Conservation (phyloP, 2,113 vertebrate genomes). For the Nibea coibor region DNA sequence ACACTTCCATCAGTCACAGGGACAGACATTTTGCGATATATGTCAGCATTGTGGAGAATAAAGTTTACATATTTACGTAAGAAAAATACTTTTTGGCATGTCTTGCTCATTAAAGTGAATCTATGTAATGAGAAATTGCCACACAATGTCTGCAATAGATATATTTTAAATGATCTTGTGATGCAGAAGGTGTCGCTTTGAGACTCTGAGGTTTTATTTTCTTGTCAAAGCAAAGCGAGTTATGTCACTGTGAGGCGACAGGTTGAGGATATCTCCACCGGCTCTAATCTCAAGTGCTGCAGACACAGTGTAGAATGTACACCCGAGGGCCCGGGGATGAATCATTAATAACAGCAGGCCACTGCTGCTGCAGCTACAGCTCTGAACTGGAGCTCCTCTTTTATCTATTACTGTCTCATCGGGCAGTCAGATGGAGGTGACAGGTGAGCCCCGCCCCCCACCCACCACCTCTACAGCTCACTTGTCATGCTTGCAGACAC, state of each 20-base stretch:
- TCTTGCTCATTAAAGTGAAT: no score
- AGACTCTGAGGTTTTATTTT: not conserved
- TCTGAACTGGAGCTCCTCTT: not conserved
- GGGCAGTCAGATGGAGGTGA: conserved; percentile 4
- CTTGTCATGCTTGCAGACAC: not conserved
- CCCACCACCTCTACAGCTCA: not conserved
- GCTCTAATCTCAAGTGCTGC: conserved; percentile 41
- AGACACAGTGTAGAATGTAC: conserved; percentile 5
- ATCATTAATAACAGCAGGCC: conserved; percentile 34
- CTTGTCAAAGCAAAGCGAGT: not conserved
- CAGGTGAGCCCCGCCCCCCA: not conserved
- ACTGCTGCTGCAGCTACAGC: not conserved
- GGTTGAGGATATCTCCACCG: conserved; percentile 20
- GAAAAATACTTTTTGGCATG: no score
- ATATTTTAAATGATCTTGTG: no score
- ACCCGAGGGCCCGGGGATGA: conserved; percentile 3
- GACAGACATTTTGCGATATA: no score
- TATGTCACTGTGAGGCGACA: not conserved
- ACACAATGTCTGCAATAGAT: no score
- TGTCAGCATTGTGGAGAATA: no score
- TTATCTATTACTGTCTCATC: conserved; percentile 27
- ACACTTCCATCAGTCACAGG: no score
- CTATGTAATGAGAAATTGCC: no score
- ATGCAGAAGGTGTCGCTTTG: no score
- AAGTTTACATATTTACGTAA: no score